Percentiles rank a stretch among this genome's conserved stretches.
These are phyloP conservation scores for Neodiprion lecontei DNA, from an alignment of 1,140 invertebrate genomes.

Conservation along the genomic window DNA sequence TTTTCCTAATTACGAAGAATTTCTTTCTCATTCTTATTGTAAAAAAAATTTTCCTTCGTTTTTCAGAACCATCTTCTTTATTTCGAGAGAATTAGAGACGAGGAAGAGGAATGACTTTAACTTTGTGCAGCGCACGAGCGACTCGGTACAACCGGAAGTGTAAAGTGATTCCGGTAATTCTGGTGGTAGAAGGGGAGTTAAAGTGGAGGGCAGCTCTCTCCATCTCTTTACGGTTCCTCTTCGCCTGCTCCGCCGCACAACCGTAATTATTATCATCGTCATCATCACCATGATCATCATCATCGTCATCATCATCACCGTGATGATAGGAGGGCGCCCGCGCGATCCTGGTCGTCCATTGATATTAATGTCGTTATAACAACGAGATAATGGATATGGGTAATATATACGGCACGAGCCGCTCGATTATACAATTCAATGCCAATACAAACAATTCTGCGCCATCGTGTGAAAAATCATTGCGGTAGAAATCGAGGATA, in stretches of 20 bases:
- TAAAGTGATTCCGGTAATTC: background rate
- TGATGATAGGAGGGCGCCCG: slow-evolving; percentile 6
- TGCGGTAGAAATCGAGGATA: background rate
- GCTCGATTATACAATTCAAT: slow-evolving; percentile 39
- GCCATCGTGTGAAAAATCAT: too few species aligned
- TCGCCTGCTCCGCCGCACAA: slow-evolving; percentile 16
- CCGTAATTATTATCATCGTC: background rate
- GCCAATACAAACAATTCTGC: background rate
- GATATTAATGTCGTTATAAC: slow-evolving; percentile 38
- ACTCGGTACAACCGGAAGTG: background rate
- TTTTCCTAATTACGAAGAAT: background rate
- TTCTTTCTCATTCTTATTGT: background rate
- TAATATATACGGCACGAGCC: slow-evolving; percentile 34
- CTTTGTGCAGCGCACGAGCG: background rate
- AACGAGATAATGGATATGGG: slow-evolving; percentile 32
- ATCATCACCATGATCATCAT: background rate
- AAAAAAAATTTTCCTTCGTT: background rate
- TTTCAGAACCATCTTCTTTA: background rate
- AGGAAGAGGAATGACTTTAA: slow-evolving; percentile 10
- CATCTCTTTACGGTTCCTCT: slow-evolving; percentile 29
- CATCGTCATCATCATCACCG: background rate
- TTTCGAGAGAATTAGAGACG: background rate
- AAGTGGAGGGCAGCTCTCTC: slow-evolving; percentile 18
- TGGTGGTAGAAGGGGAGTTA: background rate
- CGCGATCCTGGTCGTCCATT: slow-evolving; percentile 24